A percentile compares a stretch with the other conserved stretches of the same genome.
phyloP scores from a whole-genome alignment of 2,797 vertebrate species.

The Threskiornis aethiopicus region DNA sequence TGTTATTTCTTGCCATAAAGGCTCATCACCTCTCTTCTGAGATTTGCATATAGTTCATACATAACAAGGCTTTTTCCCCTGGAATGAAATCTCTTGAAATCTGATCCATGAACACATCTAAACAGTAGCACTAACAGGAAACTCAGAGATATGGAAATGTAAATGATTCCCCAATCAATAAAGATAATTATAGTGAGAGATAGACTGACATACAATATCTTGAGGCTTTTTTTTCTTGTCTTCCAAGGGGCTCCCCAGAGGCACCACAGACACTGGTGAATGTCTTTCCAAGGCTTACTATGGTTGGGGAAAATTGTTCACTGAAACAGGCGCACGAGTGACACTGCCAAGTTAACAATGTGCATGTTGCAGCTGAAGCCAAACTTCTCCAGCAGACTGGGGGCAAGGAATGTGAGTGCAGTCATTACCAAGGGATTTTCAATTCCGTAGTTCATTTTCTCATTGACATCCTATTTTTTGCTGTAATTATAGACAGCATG shows the following conservation, averaged over 20 bases:
- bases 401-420: background rate
- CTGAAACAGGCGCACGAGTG: background rate
- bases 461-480: background rate
- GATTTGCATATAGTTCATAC: background rate
- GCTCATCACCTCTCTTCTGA: background rate
- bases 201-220: conserved; percentile 57
- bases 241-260: conserved; percentile 60
- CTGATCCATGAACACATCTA: conserved; percentile 53
- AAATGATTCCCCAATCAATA: conserved; percentile 65
- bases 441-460: background rate
- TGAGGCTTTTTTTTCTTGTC: conserved; percentile 52
- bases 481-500: background rate
- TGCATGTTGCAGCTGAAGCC: background rate
- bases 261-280: conserved; percentile 27
- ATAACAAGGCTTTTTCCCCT: background rate
- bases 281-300: background rate
- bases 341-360: background rate
- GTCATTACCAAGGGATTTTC: background rate
- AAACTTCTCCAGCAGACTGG: conserved; percentile 1
- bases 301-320: background rate
- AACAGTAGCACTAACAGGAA: conserved; percentile 59
- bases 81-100: conserved; percentile 42
- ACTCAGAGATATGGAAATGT: conserved; percentile 46
- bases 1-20: background rate
- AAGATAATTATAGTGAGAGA: conserved; percentile 64